Conservation (phyloP, 2,113 vertebrate genomes). For the Thunnus maccoyii region DNA sequence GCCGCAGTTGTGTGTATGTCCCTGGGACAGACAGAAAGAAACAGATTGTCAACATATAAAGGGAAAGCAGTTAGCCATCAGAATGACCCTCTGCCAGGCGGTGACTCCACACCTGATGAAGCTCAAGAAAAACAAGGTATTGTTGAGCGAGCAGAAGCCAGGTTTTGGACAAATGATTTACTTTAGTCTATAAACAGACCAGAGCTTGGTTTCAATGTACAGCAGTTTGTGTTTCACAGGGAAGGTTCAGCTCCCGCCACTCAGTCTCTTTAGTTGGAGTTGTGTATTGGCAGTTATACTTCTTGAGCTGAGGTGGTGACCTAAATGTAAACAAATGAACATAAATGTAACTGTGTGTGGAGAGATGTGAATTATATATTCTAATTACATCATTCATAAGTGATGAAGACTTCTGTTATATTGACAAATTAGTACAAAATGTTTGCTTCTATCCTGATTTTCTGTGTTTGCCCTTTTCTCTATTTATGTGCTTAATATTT, state of each 20-base stretch:
- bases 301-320: constrained; percentile 21
- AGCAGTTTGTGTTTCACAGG: constrained; percentile 78
- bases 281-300: background rate
- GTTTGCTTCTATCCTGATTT: background rate
- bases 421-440: background rate
- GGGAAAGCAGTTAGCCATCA: constrained; percentile 66
- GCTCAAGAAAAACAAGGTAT: constrained; percentile 85
- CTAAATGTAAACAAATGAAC: constrained; percentile 45
- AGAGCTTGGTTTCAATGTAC: constrained; percentile 61
- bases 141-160: constrained; percentile 26
- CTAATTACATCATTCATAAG: background rate
- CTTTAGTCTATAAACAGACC: constrained; percentile 74
- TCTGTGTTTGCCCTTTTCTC: background rate
- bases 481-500: background rate
- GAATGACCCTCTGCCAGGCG: constrained; percentile 79
- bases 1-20: constrained; percentile 56
- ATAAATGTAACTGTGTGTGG: background rate
- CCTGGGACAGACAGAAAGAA: constrained; percentile 53
- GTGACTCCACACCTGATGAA: constrained; percentile 80
- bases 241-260: constrained; percentile 68
- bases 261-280: constrained; percentile 40
- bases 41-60: constrained; percentile 72
- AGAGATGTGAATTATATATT: background rate
- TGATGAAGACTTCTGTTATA: background rate
- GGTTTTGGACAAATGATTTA: constrained; percentile 17